Evolutionary conservation across 2,797 vertebrate genomes (phyloP), one percentile per base, ranked within the genome.

Genomic region (Sebastolobus altivelis): DNA sequence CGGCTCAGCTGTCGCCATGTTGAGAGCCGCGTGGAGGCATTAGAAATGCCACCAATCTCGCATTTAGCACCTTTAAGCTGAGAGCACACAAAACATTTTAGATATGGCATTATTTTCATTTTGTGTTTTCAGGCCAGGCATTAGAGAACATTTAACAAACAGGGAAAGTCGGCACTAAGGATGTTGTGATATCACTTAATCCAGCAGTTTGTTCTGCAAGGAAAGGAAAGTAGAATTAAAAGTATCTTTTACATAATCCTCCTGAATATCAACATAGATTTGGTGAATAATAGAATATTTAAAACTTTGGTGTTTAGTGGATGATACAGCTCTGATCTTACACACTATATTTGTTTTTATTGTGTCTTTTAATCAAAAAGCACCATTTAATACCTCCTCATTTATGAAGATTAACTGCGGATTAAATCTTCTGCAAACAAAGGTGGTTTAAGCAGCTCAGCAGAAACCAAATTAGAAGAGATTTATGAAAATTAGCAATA

Each of bases 181-280:
- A 10, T 37, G n/a, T 12, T 37, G 49, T 38, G 22, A 18, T 31
- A n/a, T 46, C 59, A 59, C 38, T 20, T 18, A 14, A 65, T 65
- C 25, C 9, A 58, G 9, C 9, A 20, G 49, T 40, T 54, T 52
- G 25, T 40, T 66, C 8, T 70, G 10, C 13, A 43, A 65, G 31
- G 38, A n/a, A 60, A 67, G 8, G 6, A 46, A 60, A 58, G 38
- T 43, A n/a, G 3, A 81, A 68, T 61, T 4, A n/a, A 43, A 76
- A 61, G 22, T 35, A 27, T 63, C n/a, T 65, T 58, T 68, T 46
- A 59, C 70, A 60, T 27, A 65, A 70, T 67, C 29, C 27, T 52
- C 29, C n/a, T 62, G 25, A 67, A 37, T 72, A 72, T 63, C 40
- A 62, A 22, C 46, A 75, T 54, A 37, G 20, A 70, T 66, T 67